Base-by-base conservation (phyloP, 2,797 vertebrate species). In the Aldrovandia affinis region DNA sequence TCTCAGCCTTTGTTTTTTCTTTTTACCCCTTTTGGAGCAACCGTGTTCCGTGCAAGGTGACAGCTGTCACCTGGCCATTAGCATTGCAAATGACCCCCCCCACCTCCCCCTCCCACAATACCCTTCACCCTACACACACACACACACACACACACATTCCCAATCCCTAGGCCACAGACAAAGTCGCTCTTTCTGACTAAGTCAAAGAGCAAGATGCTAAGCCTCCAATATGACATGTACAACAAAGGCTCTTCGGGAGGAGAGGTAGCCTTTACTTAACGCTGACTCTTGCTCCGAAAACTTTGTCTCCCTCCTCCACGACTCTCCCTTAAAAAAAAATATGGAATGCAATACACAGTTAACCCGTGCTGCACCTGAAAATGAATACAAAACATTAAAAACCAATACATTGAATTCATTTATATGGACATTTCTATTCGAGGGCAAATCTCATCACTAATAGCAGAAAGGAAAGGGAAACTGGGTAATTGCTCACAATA, bases 21-120 rank as follows among this genome's bases (percentile, higher is more conserved):
- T 73, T 89, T 68, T 87, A 79, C 44, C 15, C 18, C 18, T 36
- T 1, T 90, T 89, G 88, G 91, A 90, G 86, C 92, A 91, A 92
- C 91, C 89, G 89, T 87, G 87, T 91, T 89, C 78, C 84, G 89
- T 85, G 87, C 81, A 85, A 91, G 92, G 93, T 90, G 93, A 93
- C 95, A 95, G 94, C 93, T 95, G 95, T 92, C 94, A 92, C 91
- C 90, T 86, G 87, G 3, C 84, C 85, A 95, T 95, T 95, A 93
- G 94, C 93, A 95, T 92, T 95, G 93, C 93, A 95, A 95, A 96
- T 95, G 86, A 93, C 63, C 39, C 63, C 70, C 63, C 59, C 36
- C 36, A 15, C 83, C 63, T 3, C 63, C 42, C 55, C 77, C n/a
- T 28, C 50, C 63, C 61, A 68, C 57, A 61, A 22, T 65, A 75